phyloP scores from a whole-genome alignment of 2,797 vertebrate species.

The Acanthopagrus latus region DNA sequence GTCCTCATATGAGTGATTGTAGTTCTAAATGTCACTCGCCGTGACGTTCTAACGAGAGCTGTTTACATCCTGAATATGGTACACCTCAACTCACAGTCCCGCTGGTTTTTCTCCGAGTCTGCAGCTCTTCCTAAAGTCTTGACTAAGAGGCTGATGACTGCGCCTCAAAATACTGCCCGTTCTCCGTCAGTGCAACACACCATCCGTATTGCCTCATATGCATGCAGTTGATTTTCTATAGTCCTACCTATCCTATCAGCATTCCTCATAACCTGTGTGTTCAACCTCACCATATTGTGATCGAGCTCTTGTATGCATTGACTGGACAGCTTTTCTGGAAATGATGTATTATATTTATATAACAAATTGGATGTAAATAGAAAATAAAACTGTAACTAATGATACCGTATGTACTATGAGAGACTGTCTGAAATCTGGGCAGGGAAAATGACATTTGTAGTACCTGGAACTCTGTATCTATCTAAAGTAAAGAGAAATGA shows the following conservation, averaged over 20 bases:
- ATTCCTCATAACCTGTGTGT: not conserved
- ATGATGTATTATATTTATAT: slow-evolving; percentile 99
- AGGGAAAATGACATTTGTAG: not conserved
- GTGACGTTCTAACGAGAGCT: slow-evolving; percentile 18
- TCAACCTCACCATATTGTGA: slow-evolving; percentile 69
- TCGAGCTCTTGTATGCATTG: slow-evolving; percentile 90
- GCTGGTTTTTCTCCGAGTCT: not conserved
- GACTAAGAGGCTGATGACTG: slow-evolving; percentile 9
- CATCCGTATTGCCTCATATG: slow-evolving; percentile 70
- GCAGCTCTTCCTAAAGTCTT: not conserved
- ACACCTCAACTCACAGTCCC: not conserved
- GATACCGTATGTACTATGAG: slow-evolving; percentile 20
- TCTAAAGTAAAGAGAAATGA: not conserved
- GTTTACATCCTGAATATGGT: slow-evolving; percentile 40
- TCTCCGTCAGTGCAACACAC: slow-evolving; percentile 14
- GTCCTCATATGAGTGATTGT: slow-evolving; percentile 2
- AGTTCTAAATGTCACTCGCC: slow-evolving; percentile 1
- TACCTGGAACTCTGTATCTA: not conserved
- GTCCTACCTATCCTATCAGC: slow-evolving; percentile 8
- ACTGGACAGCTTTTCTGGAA: slow-evolving; percentile 93
- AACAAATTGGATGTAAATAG: slow-evolving; percentile 98
- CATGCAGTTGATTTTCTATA: slow-evolving; percentile 76
- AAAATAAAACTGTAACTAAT: slow-evolving; percentile 92
- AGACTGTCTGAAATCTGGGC: slow-evolving; percentile 17
- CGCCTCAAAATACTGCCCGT: slow-evolving; percentile 11